Evolutionary conservation across 2,113 vertebrate genomes (phyloP).

Genomic region (Nesogale talazaci): DNA sequence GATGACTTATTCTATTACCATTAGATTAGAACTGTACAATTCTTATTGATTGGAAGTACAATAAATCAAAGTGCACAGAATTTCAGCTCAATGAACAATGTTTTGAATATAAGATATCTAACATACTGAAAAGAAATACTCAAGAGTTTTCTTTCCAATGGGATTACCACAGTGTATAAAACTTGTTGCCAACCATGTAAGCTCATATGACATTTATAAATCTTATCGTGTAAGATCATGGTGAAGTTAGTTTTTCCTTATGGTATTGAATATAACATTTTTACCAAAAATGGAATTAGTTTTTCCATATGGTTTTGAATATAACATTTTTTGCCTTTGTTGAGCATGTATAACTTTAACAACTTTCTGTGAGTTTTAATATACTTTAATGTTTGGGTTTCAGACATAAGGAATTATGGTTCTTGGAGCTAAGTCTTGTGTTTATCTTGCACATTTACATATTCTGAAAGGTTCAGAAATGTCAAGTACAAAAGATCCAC

Average conservation of each 20-base stretch:
- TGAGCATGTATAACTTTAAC: background rate
- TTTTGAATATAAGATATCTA: slow-evolving; percentile 56
- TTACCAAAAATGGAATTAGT: background rate
- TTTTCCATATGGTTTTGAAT: background rate
- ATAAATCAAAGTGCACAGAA: slow-evolving; percentile 55
- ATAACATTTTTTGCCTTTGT: slow-evolving; percentile 7
- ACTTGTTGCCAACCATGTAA: slow-evolving; percentile 9
- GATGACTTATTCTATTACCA: slow-evolving; percentile 69
- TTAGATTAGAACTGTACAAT: slow-evolving; percentile 70
- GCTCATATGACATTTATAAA: slow-evolving; percentile 2
- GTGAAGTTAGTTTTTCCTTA: slow-evolving; percentile 34
- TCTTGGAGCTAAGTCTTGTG: background rate
- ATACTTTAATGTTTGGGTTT: background rate
- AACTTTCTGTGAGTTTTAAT: slow-evolving; percentile 15
- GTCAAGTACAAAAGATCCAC: background rate
- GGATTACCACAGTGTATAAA: slow-evolving; percentile 48
- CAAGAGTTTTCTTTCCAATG: slow-evolving; percentile 24
- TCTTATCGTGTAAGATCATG: slow-evolving; percentile 50
- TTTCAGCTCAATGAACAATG: slow-evolving; percentile 49
- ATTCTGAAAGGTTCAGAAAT: background rate
- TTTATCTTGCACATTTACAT: slow-evolving; percentile 7
- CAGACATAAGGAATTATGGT: background rate
- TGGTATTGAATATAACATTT: background rate
- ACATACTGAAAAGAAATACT: slow-evolving; percentile 42
- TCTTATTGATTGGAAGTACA: slow-evolving; percentile 52